Conservation (phyloP, 2,113 vertebrate genomes). For the Zingel zingel region DNA sequence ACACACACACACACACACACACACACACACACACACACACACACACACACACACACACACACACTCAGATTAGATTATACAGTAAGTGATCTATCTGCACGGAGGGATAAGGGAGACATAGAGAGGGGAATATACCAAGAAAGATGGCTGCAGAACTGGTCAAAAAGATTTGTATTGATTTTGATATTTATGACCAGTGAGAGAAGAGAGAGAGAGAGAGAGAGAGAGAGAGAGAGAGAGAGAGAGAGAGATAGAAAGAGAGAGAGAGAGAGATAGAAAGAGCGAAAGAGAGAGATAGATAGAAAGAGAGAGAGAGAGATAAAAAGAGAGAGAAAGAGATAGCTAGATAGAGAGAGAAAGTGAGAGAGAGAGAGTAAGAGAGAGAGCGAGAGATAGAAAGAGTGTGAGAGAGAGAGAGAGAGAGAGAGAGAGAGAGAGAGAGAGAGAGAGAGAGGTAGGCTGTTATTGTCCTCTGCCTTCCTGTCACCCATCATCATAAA, state of each 20-base stretch:
- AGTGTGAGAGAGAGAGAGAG: neutral
- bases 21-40: constrained; percentile 4
- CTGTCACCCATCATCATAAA: constrained; percentile 17
- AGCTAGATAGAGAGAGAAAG: neutral
- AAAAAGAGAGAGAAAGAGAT: neutral
- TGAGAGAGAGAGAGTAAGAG: neutral
- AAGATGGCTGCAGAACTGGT: neutral
- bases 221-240: neutral
- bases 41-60: constrained; percentile 1
- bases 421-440: neutral
- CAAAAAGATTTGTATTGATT: constrained; percentile 68
- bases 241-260: neutral
- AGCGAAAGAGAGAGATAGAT: neutral
- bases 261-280: too few relatives aligned
- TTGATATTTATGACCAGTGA: neutral
- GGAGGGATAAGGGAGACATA: neutral
- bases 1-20: constrained; percentile 5
- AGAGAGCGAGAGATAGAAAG: neutral
- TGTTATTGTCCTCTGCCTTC: neutral
- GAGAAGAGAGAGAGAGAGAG: neutral
- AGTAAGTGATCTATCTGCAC: constrained; percentile 30
- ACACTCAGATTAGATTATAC: constrained; percentile 36
- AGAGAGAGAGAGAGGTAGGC: neutral
- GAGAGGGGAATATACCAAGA: constrained; percentile 6
- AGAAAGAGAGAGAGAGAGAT: too few relatives aligned